These are phyloP conservation scores for Andrena camellia DNA, from an alignment of 2,888 invertebrate genomes.

Conservation along the genomic window DNA sequence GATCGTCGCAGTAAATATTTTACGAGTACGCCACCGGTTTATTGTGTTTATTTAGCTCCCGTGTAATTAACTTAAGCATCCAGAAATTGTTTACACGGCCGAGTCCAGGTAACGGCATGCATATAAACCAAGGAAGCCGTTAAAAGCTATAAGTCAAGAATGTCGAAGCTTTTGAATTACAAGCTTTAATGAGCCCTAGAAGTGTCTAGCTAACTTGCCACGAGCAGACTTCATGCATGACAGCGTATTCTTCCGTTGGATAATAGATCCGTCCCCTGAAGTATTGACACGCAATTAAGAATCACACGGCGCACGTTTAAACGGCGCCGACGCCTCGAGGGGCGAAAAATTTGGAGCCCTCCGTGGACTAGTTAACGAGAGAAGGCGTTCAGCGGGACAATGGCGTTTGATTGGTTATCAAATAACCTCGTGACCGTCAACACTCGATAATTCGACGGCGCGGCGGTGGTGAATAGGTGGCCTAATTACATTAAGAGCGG, in stretches of 20 bases:
- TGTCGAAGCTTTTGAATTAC: too few species aligned
- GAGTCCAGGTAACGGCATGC: neutral
- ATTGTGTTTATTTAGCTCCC: conserved; percentile 55
- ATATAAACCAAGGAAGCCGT: neutral
- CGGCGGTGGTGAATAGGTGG: conserved; percentile 33
- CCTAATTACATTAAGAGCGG: conserved; percentile 57
- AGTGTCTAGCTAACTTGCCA: too few species aligned
- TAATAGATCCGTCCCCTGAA: too few species aligned
- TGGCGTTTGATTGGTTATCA: conserved; percentile 47
- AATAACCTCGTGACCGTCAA: conserved; percentile 39
- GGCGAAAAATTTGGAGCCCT: neutral
- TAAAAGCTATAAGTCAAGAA: too few species aligned
- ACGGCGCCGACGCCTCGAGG: neutral
- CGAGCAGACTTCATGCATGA: too few species aligned
- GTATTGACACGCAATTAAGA: too few species aligned
- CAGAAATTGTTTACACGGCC: neutral
- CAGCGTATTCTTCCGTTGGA: too few species aligned
- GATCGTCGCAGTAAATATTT: conserved; percentile 59
- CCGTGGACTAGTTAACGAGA: conserved; percentile 6
- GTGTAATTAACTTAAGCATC: conserved; percentile 33
- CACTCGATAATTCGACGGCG: conserved; percentile 28
- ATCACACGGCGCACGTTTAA: too few species aligned
- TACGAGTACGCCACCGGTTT: conserved; percentile 66
- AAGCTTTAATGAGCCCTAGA: too few species aligned
- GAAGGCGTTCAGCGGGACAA: conserved; percentile 21